Evolutionary conservation across 2,888 invertebrate genomes (phyloP), one percentile per base, ranked within the genome.

Genomic region (Marronus borbonicus): DNA sequence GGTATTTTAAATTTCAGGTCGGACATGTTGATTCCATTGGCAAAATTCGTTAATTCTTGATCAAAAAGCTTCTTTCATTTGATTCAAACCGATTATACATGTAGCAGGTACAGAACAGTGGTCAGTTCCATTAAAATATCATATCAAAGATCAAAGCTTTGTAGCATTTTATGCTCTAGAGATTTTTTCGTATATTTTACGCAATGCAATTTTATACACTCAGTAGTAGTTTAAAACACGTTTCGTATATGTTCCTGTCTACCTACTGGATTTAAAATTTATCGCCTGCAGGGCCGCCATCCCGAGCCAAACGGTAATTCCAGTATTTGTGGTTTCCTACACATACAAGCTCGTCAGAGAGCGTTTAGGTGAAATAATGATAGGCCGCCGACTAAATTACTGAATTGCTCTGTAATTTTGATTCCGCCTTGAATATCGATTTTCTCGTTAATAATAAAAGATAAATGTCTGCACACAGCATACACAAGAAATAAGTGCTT

Each of bases 281-380:
- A 62, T 31, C 31, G 31, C 28, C 24, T 62, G 28, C 12, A 62
- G 28, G 4, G 10, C 62, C 28, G 31, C n/a, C 20, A 20, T n/a
- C 1, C n/a, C 20, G 55, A 17, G 17, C 7, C 20, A 55, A 55
- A n/a, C 55, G 0, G 62, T 28, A 62, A 62, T 12, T 62, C 24
- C 31, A 24, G 28, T 31, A 31, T 62, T 62, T 62, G 62, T 28
- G 62, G 62, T 62, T 62, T 62, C 8, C 62, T 62, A 31, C n/a
- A 31, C 8, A 0, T 62, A 12, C 28, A 14, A 14, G 14, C 4
- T 31, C 24, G 12, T 1, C 4, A 58, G 55, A 4, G 0, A 20
- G 20, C 24, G 10, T 20, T 58, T 58, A 20, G 17, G 5, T 58
- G 55, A 58, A 58, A 58, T 58, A 58, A 58, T 58, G 20, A 58